These are phyloP conservation scores for Ectemnius continuus DNA, from an alignment of 2,888 invertebrate genomes.

Conservation along the genomic window DNA sequence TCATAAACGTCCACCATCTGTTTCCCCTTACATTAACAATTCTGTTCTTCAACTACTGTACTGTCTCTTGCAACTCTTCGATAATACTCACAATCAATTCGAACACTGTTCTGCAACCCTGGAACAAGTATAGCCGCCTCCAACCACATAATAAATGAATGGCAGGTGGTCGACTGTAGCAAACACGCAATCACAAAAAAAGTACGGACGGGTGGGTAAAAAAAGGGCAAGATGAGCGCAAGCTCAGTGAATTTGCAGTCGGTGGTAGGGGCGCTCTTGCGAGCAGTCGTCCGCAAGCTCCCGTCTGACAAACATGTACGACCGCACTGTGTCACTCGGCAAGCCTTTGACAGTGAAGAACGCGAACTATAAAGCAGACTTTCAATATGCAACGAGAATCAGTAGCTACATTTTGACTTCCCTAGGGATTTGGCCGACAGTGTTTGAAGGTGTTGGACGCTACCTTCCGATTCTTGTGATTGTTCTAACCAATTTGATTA, in stretches of 20 bases:
- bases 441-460: not conserved
- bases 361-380: conserved; percentile 18
- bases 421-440: conserved; percentile 61
- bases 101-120: no score
- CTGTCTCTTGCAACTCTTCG: no score
- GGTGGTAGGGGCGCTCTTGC: conserved; percentile 15
- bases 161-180: no score
- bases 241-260: conserved; percentile 31
- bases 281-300: conserved; percentile 30
- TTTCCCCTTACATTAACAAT: no score
- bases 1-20: no score
- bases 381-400: conserved; percentile 40
- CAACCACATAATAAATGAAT: no score
- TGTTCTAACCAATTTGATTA: conserved; percentile 24
- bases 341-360: conserved; percentile 7
- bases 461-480: conserved; percentile 21
- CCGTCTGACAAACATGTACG: conserved; percentile 22
- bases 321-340: no score
- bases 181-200: no score
- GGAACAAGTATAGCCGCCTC: no score
- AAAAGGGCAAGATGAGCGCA: conserved; percentile 18
- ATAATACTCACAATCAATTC: no score
- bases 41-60: no score
- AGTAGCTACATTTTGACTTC: conserved; percentile 55
- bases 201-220: conserved; percentile 52